These are phyloP conservation scores for Drosophila engyochracea DNA, from an alignment of 2,888 invertebrate species.

Conservation along the genomic window DNA sequence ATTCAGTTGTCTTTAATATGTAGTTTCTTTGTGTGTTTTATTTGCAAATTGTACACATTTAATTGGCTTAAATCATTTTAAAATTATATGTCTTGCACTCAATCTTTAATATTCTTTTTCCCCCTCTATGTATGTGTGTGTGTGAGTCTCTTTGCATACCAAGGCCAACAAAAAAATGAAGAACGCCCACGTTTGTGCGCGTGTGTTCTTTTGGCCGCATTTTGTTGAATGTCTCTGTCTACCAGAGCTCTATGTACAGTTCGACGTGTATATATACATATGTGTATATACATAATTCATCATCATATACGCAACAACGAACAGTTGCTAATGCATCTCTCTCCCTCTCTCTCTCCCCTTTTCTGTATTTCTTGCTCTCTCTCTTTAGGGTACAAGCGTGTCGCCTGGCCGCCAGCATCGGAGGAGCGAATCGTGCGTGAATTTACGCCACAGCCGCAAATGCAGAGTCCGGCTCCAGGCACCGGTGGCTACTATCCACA, in stretches of 20 bases:
- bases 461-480: conserved; percentile 74
- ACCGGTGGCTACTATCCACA: conserved; percentile 70
- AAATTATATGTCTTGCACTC: conserved; percentile 68
- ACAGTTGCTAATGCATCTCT: conserved; percentile 17
- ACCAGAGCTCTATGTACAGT: not conserved
- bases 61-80: conserved; percentile 78
- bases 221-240: conserved; percentile 65
- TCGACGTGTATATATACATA: conserved; percentile 3
- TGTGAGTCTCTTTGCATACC: conserved; percentile 26
- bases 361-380: not conserved
- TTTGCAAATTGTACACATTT: conserved; percentile 51
- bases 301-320: not conserved
- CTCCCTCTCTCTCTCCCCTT: not conserved
- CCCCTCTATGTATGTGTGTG: not conserved
- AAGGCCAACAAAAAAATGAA: conserved; percentile 47
- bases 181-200: conserved; percentile 67
- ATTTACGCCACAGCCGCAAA: conserved; percentile 84
- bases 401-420: conserved; percentile 93
- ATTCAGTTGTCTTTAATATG: conserved; percentile 9
- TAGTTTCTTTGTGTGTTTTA: conserved; percentile 6
- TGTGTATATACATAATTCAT: conserved; percentile 3
- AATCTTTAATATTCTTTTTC: conserved; percentile 26
- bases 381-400: conserved; percentile 90
- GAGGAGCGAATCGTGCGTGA: conserved; percentile 89
- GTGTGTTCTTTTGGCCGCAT: conserved; percentile 66